Conservation (phyloP, 2,797 vertebrate species). For the Megalops cyprinoides region DNA sequence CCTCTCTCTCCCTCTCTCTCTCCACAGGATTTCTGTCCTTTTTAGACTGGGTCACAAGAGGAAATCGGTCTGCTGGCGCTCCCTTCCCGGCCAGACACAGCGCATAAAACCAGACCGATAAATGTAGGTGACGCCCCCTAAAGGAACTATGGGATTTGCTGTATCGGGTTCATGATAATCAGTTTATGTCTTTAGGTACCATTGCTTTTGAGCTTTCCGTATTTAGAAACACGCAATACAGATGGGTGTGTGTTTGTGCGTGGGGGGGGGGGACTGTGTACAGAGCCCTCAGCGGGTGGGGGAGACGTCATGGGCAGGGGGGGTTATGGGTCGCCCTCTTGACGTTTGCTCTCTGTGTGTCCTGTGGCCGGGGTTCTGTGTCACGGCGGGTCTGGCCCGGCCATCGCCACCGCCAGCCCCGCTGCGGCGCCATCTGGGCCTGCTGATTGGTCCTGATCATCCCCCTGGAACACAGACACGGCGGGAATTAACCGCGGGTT, state of each 20-base stretch:
- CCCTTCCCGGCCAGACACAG: too few species aligned
- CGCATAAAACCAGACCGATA: too few species aligned
- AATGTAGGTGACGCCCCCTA: too few species aligned
- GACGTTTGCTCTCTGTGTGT: neutral
- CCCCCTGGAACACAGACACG: neutral
- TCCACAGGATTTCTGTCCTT: neutral
- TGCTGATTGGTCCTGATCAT: neutral
- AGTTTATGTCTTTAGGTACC: neutral
- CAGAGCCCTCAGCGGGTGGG: neutral
- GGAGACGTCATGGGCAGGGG: neutral
- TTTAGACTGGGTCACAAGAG: neutral
- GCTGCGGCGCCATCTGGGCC: slow-evolving; percentile 10
- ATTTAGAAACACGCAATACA: neutral
- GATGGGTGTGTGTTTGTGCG: too few species aligned
- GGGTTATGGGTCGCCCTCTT: neutral
- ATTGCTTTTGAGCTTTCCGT: neutral
- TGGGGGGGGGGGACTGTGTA: neutral
- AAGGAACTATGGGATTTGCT: neutral
- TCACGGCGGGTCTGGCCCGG: neutral
- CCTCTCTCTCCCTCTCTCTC: slow-evolving; percentile 30
- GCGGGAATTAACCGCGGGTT: slow-evolving; percentile 68
- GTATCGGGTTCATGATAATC: neutral
- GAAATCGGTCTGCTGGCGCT: too few species aligned
- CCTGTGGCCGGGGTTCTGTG: neutral
- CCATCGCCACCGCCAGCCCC: neutral